Conservation (phyloP, 2,888 invertebrate species). For the Actias luna region DNA sequence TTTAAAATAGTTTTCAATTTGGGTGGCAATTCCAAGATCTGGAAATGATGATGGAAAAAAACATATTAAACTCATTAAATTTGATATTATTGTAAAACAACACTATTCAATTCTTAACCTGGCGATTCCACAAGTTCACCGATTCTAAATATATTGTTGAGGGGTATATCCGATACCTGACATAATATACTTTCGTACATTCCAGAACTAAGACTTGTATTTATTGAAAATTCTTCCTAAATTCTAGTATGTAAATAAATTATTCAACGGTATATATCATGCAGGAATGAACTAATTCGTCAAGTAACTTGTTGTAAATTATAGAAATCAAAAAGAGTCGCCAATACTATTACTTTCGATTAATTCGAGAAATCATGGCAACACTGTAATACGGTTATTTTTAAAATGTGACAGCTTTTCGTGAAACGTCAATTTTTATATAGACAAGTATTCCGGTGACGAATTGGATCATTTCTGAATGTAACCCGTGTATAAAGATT, state of each 20-base stretch:
- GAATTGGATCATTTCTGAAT: neutral
- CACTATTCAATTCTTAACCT: neutral
- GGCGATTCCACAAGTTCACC: neutral
- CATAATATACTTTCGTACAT: neutral
- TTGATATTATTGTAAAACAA: too few relatives aligned
- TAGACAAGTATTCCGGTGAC: neutral
- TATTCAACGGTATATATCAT: neutral
- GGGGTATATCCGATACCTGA: neutral
- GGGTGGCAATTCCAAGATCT: too few relatives aligned
- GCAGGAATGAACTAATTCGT: neutral
- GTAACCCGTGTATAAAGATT: neutral
- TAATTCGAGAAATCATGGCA: neutral
- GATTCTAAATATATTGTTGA: neutral
- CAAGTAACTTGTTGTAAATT: neutral
- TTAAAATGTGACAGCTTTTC: neutral
- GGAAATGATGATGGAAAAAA: too few relatives aligned
- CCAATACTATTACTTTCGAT: neutral
- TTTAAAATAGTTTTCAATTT: too few relatives aligned
- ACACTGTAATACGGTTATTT: neutral
- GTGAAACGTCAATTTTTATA: neutral
- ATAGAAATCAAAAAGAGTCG: neutral
- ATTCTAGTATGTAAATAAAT: neutral
- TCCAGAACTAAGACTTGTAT: neutral
- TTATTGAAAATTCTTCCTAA: neutral
- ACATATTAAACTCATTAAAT: too few relatives aligned